A percentile compares a stretch with the other conserved stretches of the same genome.
These are phyloP conservation scores for Hippocampus barbouri DNA, from an alignment of 2,113 vertebrate species.

Conservation along the genomic window DNA sequence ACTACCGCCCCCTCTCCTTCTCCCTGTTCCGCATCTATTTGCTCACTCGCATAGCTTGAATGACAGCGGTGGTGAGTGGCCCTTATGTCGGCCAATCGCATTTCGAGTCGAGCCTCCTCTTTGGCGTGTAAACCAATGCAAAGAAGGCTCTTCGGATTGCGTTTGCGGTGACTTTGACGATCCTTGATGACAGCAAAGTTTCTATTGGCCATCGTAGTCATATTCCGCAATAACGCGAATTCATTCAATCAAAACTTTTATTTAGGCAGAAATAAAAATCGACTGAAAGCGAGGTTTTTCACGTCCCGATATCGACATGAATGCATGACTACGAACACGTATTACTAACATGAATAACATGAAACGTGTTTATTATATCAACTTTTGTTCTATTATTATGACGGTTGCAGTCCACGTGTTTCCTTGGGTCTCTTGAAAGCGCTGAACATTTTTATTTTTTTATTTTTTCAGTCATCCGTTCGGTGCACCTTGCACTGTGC, in stretches of 20 bases:
- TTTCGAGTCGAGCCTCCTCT: not conserved
- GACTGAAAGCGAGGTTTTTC: not conserved
- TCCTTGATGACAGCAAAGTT: too few species aligned
- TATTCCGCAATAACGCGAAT: not conserved
- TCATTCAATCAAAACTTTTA: not conserved
- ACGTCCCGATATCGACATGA: too few species aligned
- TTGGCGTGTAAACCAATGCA: slow-evolving; percentile 35
- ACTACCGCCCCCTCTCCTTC: slow-evolving; percentile 28
- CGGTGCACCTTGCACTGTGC: not conserved
- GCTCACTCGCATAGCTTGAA: slow-evolving; percentile 19
- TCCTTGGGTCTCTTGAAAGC: too few species aligned
- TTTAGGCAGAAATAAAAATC: not conserved
- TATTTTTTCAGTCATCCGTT: not conserved
- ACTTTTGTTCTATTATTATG: not conserved
- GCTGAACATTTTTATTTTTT: too few species aligned
- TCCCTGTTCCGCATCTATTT: slow-evolving; percentile 47
- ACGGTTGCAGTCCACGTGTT: not conserved
- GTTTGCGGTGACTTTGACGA: not conserved
- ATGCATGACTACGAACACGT: too few species aligned
- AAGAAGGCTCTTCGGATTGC: not conserved
- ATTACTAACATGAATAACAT: too few species aligned
- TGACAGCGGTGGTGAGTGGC: slow-evolving; percentile 16
- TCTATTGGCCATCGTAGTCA: not conserved
- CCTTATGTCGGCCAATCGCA: slow-evolving; percentile 22
- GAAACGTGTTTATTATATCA: not conserved